A percentile compares a stretch with the other conserved stretches of the same genome.
phyloP scores from a whole-genome alignment of 2,113 vertebrate species.

The Monopterus albus region DNA sequence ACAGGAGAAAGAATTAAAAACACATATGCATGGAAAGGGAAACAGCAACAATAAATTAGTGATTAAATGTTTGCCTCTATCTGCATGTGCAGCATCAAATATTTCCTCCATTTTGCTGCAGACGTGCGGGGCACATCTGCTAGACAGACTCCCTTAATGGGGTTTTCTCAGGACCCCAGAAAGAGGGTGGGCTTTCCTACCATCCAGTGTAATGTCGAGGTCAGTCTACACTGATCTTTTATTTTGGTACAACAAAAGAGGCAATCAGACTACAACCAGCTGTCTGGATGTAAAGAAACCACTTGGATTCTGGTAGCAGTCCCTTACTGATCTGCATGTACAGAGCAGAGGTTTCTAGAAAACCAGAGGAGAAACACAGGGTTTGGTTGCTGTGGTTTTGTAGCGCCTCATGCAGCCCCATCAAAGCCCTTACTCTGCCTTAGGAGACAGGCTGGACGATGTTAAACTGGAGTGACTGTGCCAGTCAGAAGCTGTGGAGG shows the following conservation, averaged over 20 bases:
- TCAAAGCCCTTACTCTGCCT: constrained; percentile 22
- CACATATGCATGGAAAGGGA: constrained; percentile 35
- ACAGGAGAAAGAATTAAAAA: constrained; percentile 23
- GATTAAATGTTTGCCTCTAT: too few relatives aligned
- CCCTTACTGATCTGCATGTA: constrained; percentile 7
- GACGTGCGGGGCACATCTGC: constrained; percentile 67
- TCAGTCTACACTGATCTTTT: constrained; percentile 25
- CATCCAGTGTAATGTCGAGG: constrained; percentile 6
- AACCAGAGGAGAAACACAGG: constrained; percentile 36
- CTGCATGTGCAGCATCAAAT: constrained; percentile 35
- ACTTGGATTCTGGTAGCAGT: constrained; percentile 22
- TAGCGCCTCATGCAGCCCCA: constrained; percentile 34
- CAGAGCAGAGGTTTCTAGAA: constrained; percentile 49
- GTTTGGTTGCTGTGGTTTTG: constrained; percentile 47
- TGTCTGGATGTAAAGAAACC: constrained; percentile 22
- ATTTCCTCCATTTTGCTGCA: constrained; percentile 62
- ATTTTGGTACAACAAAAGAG: neutral
- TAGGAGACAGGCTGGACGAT: constrained; percentile 44
- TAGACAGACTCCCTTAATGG: constrained; percentile 68
- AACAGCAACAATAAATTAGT: constrained; percentile 35
- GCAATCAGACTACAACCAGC: neutral
- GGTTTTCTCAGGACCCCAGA: constrained; percentile 52
- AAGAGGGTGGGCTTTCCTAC: constrained; percentile 40
- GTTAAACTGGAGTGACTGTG: constrained; percentile 19
- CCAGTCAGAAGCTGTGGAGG: constrained; percentile 35